Evolutionary conservation across 2,888 invertebrate species (phyloP), one percentile per base, ranked within the genome.

Genomic region (Neria commutata): DNA sequence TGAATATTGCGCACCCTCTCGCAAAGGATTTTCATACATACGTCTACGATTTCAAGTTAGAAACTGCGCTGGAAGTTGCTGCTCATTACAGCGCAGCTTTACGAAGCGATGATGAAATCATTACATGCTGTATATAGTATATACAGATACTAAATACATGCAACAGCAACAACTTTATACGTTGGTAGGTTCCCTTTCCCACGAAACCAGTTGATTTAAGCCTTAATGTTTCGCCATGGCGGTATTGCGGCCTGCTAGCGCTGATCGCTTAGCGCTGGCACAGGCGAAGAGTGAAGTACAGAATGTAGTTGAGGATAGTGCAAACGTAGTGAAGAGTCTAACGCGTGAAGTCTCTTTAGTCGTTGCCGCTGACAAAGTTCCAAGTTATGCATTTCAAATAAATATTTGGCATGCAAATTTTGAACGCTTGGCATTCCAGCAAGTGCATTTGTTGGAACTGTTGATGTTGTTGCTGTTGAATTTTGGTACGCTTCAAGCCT

Each of bases 141-240:
- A n/a, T n/a, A n/a, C n/a, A n/a, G n/a, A n/a, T n/a, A n/a, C n/a
- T n/a, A n/a, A n/a, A n/a, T n/a, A n/a, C n/a, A n/a, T n/a, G n/a
- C n/a, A n/a, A n/a, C n/a, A n/a, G n/a, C n/a, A n/a, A 37, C 37
- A 37, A 8, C 37, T n/a, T n/a, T n/a, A n/a, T n/a, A n/a, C n/a
- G n/a, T n/a, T 37, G 37, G 42, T 21, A 42, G n/a, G 21, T 42
- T 42, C 42, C 42, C 21, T 42, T 42, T 42, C 42, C 42, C 42
- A 19, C 42, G 19, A 42, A 37, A 42, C 42, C 21, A 42, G 16
- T 37, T 37, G 4, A 37, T 8, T n/a, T 8, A 8, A 37, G 37
- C 37, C n/a, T 4, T 4, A 8, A n/a, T 37, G 8, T 4, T 4
- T n/a, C n/a, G 37, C 8, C n/a, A 4, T 8, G 4, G 37, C 11